A percentile compares a stretch with the other conserved stretches of the same genome.
These are phyloP conservation scores for Neoniphon sammara DNA, from an alignment of 2,797 vertebrate species.

Conservation along the genomic window DNA sequence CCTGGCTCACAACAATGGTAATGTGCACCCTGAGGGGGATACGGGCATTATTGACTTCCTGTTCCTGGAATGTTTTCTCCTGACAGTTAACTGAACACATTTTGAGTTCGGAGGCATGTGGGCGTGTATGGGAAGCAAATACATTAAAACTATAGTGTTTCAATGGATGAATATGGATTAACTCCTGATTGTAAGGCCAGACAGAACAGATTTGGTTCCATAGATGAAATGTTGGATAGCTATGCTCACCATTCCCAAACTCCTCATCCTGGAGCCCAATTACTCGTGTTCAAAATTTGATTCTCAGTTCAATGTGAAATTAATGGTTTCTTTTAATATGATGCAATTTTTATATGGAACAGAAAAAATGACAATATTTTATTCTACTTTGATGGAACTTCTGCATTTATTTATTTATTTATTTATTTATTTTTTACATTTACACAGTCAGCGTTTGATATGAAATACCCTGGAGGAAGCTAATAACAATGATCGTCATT, in stretches of 20 bases:
- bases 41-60: slow-evolving; percentile 82
- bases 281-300: too few species aligned
- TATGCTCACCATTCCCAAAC: not conserved
- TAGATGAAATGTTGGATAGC: slow-evolving; percentile 17
- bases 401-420: too few species aligned
- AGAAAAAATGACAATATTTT: too few species aligned
- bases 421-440: too few species aligned
- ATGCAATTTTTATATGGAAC: too few species aligned
- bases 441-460: too few species aligned
- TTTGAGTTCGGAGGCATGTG: slow-evolving; percentile 72
- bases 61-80: slow-evolving; percentile 78
- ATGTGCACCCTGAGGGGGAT: slow-evolving; percentile 80
- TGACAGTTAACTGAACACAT: slow-evolving; percentile 76
- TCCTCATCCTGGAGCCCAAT: not conserved
- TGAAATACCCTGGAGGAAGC: too few species aligned
- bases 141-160: slow-evolving; percentile 56
- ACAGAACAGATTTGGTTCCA: slow-evolving; percentile 19
- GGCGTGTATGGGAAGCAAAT: slow-evolving; percentile 68
- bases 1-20: slow-evolving; percentile 83
- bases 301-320: too few species aligned
- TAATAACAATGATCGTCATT: too few species aligned
- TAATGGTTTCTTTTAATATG: too few species aligned
- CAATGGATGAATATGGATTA: slow-evolving; percentile 53
- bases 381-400: too few species aligned
- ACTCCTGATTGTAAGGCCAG: slow-evolving; percentile 37